phyloP scores from a whole-genome alignment of 1,140 invertebrate species.

The Aphaenogaster rudis region DNA sequence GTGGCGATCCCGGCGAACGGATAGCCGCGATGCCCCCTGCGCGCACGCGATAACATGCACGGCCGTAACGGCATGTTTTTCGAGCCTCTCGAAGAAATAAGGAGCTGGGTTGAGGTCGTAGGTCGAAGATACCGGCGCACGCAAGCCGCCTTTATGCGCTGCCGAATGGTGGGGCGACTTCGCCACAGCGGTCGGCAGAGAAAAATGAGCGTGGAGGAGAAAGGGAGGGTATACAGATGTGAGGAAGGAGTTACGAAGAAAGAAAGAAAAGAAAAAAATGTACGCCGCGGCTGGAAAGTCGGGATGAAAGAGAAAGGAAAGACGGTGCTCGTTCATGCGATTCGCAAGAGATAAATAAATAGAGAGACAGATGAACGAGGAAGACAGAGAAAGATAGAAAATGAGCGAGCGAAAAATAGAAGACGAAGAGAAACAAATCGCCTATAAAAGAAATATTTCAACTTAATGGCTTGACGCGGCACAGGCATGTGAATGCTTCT shows the following conservation, averaged over 20 bases:
- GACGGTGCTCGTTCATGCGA: constrained; percentile 1
- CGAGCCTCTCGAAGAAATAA: constrained; percentile 75
- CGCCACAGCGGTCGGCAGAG: constrained; percentile 51
- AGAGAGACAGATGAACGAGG: background rate
- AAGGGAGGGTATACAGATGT: constrained; percentile 39
- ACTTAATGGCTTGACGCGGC: constrained; percentile 25
- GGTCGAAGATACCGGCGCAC: constrained; percentile 79
- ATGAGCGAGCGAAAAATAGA: background rate
- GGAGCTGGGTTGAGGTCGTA: constrained; percentile 71
- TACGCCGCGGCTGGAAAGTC: constrained; percentile 46
- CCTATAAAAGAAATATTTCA: constrained; percentile 27
- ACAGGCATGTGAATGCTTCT: background rate
- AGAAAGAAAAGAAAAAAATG: constrained; percentile 19
- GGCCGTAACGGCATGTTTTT: constrained; percentile 76
- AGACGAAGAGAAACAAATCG: constrained; percentile 36
- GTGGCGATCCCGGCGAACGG: constrained; percentile 79
- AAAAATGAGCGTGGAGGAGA: constrained; percentile 70
- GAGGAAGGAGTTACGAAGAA: constrained; percentile 42
- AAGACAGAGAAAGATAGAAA: background rate
- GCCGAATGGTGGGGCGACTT: constrained; percentile 66
- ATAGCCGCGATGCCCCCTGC: constrained; percentile 84
- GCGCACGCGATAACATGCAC: constrained; percentile 80
- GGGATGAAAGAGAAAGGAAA: constrained; percentile 40
- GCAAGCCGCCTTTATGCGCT: constrained; percentile 75
- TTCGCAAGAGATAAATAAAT: constrained; percentile 31